phyloP scores from a whole-genome alignment of 2,113 vertebrate genomes.

The Cinclus cinclus region DNA sequence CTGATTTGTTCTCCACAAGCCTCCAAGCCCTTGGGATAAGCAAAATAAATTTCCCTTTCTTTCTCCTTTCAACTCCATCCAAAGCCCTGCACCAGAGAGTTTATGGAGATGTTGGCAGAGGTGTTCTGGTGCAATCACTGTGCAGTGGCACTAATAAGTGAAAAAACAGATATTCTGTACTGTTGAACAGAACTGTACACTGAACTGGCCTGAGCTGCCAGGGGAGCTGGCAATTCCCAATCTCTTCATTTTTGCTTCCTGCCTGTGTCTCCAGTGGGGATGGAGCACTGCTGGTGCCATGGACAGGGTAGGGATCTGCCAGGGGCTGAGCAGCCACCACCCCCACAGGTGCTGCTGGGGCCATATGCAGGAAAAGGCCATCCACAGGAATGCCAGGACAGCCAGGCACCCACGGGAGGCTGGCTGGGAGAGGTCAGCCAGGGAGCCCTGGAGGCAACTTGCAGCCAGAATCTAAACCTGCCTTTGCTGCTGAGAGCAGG shows the following conservation, averaged over 20 bases:
- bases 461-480: not conserved
- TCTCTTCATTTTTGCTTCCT: not conserved
- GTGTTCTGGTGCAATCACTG: not conserved
- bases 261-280: rapidly evolving
- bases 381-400: not conserved
- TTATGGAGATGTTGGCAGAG: not conserved
- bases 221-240: not conserved
- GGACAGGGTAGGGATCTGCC: not conserved
- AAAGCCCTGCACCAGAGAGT: not conserved
- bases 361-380: rapidly evolving
- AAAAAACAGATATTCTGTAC: not conserved
- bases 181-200: too few relatives aligned
- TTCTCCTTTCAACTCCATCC: not conserved
- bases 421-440: not conserved
- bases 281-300: not conserved
- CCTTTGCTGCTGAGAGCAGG: not conserved
- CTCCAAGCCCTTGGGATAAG: not conserved
- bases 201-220: not conserved
- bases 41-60: not conserved
- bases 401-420: rapidly evolving
- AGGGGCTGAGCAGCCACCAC: not conserved
- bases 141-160: not conserved
- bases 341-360: not conserved
- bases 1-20: not conserved
- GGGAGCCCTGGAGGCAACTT: not conserved